phyloP scores from a whole-genome alignment of 2,888 invertebrate species.

The Eristalis arbustorum region DNA sequence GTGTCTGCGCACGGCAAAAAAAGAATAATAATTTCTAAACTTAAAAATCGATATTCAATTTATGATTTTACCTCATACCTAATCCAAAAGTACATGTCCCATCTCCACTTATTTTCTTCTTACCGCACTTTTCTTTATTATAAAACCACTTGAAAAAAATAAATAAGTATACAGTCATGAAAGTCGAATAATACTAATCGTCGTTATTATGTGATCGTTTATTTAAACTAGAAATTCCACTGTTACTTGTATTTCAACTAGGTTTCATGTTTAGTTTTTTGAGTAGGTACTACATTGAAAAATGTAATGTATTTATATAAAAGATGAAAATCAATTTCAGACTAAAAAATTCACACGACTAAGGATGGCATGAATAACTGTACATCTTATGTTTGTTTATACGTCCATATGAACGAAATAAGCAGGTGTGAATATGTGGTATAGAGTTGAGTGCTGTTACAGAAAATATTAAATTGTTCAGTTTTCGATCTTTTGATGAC shows the following conservation, averaged over 20 bases:
- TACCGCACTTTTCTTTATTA: constrained; percentile 54
- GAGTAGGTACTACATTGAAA: constrained; percentile 46
- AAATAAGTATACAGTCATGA: constrained; percentile 58
- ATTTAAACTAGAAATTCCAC: constrained; percentile 48
- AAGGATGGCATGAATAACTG: no score
- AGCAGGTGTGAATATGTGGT: no score
- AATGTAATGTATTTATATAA: constrained; percentile 37
- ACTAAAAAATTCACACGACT: background rate
- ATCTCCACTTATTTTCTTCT: constrained; percentile 8
- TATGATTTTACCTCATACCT: background rate
- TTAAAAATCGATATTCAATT: background rate
- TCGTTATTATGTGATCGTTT: constrained; percentile 58
- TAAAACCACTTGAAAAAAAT: constrained; percentile 65
- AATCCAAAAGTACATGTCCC: constrained; percentile 33
- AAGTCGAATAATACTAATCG: constrained; percentile 56
- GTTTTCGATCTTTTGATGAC: no score
- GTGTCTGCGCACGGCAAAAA: background rate
- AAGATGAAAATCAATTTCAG: constrained; percentile 43
- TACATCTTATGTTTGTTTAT: no score
- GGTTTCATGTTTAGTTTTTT: constrained; percentile 22
- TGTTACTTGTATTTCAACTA: constrained; percentile 56
- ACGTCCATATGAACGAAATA: no score
- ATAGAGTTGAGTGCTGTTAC: no score
- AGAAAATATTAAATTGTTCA: no score
- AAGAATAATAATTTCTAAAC: background rate